phyloP scores from a whole-genome alignment of 2,113 vertebrate species.

The Agapornis roseicollis region DNA sequence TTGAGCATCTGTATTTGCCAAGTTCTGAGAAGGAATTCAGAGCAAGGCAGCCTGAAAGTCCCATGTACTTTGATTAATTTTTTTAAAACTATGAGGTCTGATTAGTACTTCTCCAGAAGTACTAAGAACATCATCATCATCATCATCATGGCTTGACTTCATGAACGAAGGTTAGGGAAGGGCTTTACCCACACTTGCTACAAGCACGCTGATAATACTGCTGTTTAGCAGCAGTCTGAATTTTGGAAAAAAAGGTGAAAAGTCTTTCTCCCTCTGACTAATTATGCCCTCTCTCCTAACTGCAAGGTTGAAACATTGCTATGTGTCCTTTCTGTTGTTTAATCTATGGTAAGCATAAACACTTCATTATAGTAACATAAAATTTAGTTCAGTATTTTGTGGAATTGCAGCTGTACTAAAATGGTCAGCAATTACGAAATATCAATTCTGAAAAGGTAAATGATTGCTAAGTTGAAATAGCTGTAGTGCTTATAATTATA shows the following conservation, averaged over 20 bases:
- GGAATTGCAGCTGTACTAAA: neutral
- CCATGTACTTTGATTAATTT: neutral
- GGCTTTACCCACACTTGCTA: too few relatives aligned
- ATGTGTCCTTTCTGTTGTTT: neutral
- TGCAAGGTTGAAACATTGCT: neutral
- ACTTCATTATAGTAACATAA: neutral
- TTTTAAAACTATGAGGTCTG: neutral
- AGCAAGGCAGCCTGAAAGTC: neutral
- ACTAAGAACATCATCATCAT: too few relatives aligned
- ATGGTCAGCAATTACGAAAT: neutral
- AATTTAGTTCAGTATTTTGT: neutral
- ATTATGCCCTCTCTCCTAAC: neutral
- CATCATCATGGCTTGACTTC: too few relatives aligned
- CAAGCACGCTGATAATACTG: too few relatives aligned
- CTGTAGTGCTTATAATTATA: neutral
- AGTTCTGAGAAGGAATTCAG: neutral
- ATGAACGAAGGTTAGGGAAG: too few relatives aligned
- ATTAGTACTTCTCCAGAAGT: neutral
- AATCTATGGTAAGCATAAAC: neutral
- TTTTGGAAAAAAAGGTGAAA: neutral
- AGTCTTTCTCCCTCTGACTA: neutral
- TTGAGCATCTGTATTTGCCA: neutral
- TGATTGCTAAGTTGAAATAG: neutral
- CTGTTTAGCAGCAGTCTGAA: neutral
- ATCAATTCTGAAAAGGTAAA: neutral